These are phyloP conservation scores for Heliconius hewitsoni DNA, from an alignment of 1,140 invertebrate species.

Conservation along the genomic window DNA sequence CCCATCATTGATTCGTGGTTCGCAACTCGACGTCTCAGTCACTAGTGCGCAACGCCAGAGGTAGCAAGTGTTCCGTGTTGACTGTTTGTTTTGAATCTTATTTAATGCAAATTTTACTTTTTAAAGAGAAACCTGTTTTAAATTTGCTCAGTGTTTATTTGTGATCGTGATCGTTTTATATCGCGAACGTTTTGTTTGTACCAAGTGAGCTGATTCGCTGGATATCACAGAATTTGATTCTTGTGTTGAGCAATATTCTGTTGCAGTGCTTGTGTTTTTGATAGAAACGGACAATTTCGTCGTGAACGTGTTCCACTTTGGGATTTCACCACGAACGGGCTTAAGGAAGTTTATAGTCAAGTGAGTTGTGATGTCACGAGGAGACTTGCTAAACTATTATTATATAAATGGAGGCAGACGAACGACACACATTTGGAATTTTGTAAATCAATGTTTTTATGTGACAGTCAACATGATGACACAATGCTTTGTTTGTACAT, in stretches of 20 bases:
- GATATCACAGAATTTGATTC: slow-evolving; percentile 51
- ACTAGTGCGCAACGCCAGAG: slow-evolving; percentile 75
- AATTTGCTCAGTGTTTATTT: slow-evolving; percentile 50
- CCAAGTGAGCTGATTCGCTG: slow-evolving; percentile 22
- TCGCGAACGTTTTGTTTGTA: slow-evolving; percentile 39
- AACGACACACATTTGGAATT: not conserved
- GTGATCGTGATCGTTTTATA: slow-evolving; percentile 26
- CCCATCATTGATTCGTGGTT: slow-evolving; percentile 75
- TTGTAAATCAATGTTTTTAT: slow-evolving; percentile 6
- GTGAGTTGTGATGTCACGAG: slow-evolving; percentile 55
- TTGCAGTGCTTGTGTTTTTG: slow-evolving; percentile 76
- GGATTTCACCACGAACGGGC: slow-evolving; percentile 80
- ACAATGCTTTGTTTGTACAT: not conserved
- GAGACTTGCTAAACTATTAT: slow-evolving; percentile 10
- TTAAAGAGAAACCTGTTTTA: slow-evolving; percentile 62
- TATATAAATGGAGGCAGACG: not conserved
- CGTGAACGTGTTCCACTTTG: slow-evolving; percentile 75
- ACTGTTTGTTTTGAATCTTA: slow-evolving; percentile 62
- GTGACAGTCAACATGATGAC: not conserved
- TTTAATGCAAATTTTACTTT: slow-evolving; percentile 60
- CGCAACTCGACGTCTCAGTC: slow-evolving; percentile 67
- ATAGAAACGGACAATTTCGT: slow-evolving; percentile 73
- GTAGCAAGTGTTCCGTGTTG: slow-evolving; percentile 65
- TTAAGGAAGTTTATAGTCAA: slow-evolving; percentile 79
- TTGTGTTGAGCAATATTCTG: slow-evolving; percentile 75